A percentile compares a stretch with the other conserved stretches of the same genome.
phyloP scores from a whole-genome alignment of 2,888 invertebrate genomes.

The Exephanes ischioxanthus region DNA sequence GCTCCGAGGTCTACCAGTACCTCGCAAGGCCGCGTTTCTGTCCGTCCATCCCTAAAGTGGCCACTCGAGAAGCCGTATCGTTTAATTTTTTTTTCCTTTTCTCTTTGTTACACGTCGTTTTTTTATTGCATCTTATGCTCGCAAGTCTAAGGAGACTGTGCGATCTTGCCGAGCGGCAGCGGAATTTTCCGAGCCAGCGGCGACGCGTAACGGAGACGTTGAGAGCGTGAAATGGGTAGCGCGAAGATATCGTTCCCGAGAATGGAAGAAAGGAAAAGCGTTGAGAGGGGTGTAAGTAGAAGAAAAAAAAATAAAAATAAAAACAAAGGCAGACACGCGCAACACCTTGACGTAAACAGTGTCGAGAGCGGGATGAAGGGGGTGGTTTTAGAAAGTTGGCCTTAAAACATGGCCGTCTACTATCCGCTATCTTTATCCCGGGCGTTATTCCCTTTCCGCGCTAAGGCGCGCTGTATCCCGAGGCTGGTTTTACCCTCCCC shows the following conservation, averaged over 20 bases:
- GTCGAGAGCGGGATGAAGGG: slow-evolving; percentile 25
- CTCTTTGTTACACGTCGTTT: too few relatives aligned
- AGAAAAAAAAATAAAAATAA: slow-evolving; percentile 17
- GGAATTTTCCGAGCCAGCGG: too few relatives aligned
- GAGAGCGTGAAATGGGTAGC: too few relatives aligned
- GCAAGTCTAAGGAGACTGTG: too few relatives aligned
- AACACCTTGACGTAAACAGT: slow-evolving; percentile 65
- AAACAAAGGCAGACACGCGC: slow-evolving; percentile 39
- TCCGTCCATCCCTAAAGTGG: too few relatives aligned
- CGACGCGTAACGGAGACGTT: too few relatives aligned
- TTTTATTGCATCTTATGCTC: too few relatives aligned
- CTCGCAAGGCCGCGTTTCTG: too few relatives aligned
- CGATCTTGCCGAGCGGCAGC: too few relatives aligned
- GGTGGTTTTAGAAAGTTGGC: slow-evolving; percentile 51
- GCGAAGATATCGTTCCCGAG: slow-evolving; percentile 39
- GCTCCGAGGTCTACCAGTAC: slow-evolving; percentile 35
- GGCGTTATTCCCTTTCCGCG: slow-evolving; percentile 48
- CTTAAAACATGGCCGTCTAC: slow-evolving; percentile 59
- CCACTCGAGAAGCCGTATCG: too few relatives aligned
- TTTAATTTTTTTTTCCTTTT: too few relatives aligned
- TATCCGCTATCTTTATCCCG: slow-evolving; percentile 46
- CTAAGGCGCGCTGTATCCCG: slow-evolving; percentile 18
- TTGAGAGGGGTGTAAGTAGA: neutral
- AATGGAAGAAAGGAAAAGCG: slow-evolving; percentile 23
- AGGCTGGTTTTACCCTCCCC: slow-evolving; percentile 19